Conservation (phyloP, 1,140 invertebrate species). For the Meloidogyne exigua region DNA sequence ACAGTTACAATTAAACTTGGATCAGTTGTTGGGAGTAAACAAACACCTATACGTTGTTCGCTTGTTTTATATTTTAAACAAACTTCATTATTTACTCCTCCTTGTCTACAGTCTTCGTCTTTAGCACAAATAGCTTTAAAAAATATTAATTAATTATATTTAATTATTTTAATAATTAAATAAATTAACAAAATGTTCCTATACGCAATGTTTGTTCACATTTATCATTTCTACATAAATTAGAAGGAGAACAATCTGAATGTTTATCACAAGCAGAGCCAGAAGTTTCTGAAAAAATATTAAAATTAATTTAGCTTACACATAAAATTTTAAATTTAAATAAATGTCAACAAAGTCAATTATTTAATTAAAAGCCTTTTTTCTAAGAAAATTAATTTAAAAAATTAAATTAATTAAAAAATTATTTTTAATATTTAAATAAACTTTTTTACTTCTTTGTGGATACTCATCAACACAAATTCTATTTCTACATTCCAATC, state of each 20-base stretch:
- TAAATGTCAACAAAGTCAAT: too few species aligned
- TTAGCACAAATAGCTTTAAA: neutral
- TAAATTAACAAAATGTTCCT: neutral
- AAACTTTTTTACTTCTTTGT: neutral
- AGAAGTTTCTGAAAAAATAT: neutral
- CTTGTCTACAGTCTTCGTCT: neutral
- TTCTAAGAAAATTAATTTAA: too few species aligned
- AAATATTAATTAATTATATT: neutral
- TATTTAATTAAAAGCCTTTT: too few species aligned
- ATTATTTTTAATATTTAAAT: too few species aligned
- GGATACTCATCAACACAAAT: neutral
- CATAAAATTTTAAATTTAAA: too few species aligned
- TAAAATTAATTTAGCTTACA: too few species aligned
- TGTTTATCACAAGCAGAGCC: constrained; percentile 1
- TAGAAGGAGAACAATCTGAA: neutral
- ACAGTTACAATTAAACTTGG: neutral
- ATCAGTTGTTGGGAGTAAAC: neutral
- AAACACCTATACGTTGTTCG: neutral
- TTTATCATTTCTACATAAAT: neutral
- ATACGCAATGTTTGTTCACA: neutral
- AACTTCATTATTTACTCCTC: neutral
- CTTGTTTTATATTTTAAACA: neutral
- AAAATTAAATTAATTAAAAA: too few species aligned
- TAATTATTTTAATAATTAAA: too few species aligned
- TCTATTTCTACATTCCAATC: neutral